Evolutionary conservation across 2,797 vertebrate species (phyloP).

Genomic region (Rhincodon typus): DNA sequence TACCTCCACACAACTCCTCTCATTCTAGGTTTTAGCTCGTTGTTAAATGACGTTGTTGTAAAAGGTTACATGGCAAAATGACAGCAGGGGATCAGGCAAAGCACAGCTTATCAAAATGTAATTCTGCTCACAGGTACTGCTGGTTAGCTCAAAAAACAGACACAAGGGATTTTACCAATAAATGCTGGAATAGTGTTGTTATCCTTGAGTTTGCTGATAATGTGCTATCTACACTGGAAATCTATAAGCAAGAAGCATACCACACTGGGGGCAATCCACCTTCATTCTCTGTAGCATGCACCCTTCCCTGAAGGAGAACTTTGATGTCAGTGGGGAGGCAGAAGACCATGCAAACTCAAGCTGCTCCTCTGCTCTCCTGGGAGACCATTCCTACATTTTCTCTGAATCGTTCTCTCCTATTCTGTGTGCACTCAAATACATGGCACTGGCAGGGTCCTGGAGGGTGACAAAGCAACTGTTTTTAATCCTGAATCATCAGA

Average conservation of each 20-base stretch:
- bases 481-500: background rate
- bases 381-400: background rate
- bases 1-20: background rate
- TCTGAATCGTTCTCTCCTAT: background rate
- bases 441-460: background rate
- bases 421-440: background rate
- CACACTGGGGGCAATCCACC: background rate
- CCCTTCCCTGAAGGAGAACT: background rate
- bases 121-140: background rate
- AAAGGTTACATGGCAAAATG: background rate
- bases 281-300: background rate
- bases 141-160: slow-evolving; percentile 33
- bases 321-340: background rate
- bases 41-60: background rate
- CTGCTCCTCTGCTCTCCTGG: background rate
- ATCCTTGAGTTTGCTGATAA: background rate
- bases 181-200: background rate
- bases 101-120: slow-evolving; percentile 4
- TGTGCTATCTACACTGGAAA: background rate
- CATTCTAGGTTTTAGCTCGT: background rate
- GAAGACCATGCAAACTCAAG: background rate
- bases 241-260: background rate
- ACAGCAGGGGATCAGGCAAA: background rate
- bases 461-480: background rate
- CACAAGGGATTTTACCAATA: background rate